Conservation (phyloP, 2,113 vertebrate genomes). For the Petaurus breviceps region DNA sequence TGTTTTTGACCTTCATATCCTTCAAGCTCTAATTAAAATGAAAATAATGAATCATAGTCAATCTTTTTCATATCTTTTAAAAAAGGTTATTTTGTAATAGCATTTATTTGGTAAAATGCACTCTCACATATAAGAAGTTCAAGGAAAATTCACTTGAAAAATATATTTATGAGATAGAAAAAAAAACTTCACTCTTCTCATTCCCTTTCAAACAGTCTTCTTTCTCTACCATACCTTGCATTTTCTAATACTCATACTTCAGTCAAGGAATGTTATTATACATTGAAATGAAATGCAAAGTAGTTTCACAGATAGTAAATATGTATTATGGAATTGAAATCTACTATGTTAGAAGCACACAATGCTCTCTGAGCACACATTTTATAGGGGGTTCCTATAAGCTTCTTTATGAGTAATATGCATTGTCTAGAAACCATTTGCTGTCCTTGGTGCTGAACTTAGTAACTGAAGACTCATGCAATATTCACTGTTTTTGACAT, state of each 20-base stretch:
- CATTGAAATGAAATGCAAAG: conserved; percentile 28
- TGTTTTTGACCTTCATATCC: neutral
- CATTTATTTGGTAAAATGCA: neutral
- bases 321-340: conserved; percentile 59
- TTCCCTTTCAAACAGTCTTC: neutral
- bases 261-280: neutral
- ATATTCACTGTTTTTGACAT: neutral
- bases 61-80: neutral
- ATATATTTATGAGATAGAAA: neutral
- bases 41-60: neutral
- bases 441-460: conserved; percentile 23
- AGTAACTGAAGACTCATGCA: neutral
- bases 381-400: conserved; percentile 45
- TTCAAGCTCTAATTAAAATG: neutral
- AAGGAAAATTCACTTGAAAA: neutral
- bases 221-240: conserved; percentile 32
- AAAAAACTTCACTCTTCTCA: neutral
- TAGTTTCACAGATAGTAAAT: conserved; percentile 53
- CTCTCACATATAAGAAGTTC: neutral
- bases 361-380: conserved; percentile 23
- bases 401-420: conserved; percentile 21
- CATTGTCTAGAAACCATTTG: neutral
- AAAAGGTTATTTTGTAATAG: neutral
- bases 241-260: conserved; percentile 33
- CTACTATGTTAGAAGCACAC: conserved; percentile 20